A percentile compares a stretch with the other conserved stretches of the same genome.
These are phyloP conservation scores for Papio anubis DNA, from an alignment of 2,113 vertebrate genomes.

Conservation along the genomic window DNA sequence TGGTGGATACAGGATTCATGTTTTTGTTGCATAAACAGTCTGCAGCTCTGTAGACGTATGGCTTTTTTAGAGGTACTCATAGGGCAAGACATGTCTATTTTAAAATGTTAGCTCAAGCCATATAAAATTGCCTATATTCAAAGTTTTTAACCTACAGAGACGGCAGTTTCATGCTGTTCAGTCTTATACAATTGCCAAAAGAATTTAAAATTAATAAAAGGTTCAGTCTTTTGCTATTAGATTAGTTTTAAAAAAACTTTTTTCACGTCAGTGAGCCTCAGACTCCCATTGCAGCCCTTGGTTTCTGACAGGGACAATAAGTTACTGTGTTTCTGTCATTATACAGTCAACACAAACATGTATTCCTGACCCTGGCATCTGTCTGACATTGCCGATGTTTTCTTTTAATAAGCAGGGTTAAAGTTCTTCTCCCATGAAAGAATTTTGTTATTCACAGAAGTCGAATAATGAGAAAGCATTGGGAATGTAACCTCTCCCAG, in stretches of 20 bases:
- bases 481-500: not conserved
- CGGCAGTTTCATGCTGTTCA: not conserved
- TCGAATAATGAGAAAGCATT: not conserved
- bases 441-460: too few relatives aligned
- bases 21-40: not conserved
- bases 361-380: not conserved
- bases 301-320: not conserved
- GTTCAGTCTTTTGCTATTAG: not conserved
- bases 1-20: not conserved
- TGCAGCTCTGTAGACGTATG: not conserved
- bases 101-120: not conserved
- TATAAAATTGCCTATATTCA: not conserved
- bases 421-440: not conserved
- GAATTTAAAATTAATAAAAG: not conserved
- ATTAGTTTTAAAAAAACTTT: not conserved
- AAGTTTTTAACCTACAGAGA: not conserved
- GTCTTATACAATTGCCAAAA: not conserved
- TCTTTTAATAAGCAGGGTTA: not conserved
- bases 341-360: not conserved
- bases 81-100: not conserved
- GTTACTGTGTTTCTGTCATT: not conserved
- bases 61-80: not conserved
- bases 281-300: not conserved
- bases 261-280: not conserved
- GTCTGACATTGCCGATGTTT: not conserved